A percentile compares a stretch with the other conserved stretches of the same genome.
These are phyloP conservation scores for Drosophila tani DNA, from an alignment of 1,140 invertebrate genomes.

Conservation along the genomic window DNA sequence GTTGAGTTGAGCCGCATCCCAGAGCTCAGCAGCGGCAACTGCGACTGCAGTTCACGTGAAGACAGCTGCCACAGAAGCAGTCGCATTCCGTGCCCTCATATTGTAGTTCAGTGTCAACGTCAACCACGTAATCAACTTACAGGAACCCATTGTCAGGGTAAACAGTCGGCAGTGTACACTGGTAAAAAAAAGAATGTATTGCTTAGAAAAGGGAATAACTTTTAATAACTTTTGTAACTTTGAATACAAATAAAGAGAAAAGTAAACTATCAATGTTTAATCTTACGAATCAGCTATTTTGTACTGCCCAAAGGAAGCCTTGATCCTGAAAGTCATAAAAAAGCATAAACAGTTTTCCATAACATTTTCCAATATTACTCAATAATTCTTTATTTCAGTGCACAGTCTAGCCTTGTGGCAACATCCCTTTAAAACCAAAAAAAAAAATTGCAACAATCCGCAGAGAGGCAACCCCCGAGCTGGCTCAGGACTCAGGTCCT, in stretches of 20 bases:
- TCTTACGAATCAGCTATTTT: too few relatives aligned
- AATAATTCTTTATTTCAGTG: conserved; percentile 17
- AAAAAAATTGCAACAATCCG: conserved; percentile 76
- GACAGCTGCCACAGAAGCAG: conserved; percentile 75
- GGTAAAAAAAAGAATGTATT: not conserved
- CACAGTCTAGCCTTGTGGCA: conserved; percentile 12
- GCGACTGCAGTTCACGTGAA: conserved; percentile 72
- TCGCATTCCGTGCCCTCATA: conserved; percentile 73
- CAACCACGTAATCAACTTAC: conserved; percentile 82
- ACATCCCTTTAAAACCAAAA: conserved; percentile 56
- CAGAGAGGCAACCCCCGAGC: conserved; percentile 30
- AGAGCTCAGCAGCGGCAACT: conserved; percentile 23
- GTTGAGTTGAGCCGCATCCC: conserved; percentile 17
- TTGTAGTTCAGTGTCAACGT: conserved; percentile 75
- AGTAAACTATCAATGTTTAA: too few relatives aligned
- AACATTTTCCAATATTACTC: too few relatives aligned
- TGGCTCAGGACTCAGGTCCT: conserved; percentile 38
- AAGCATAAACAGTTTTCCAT: too few relatives aligned
- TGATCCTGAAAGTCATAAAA: not conserved
- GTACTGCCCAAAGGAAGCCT: not conserved
- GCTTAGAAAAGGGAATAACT: too few relatives aligned
- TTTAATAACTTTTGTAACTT: too few relatives aligned
- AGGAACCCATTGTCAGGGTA: conserved; percentile 51
- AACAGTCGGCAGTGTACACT: conserved; percentile 18
- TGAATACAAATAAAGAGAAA: too few relatives aligned